These are phyloP conservation scores for Phymastichus coffea DNA, from an alignment of 1,140 invertebrate genomes.

Conservation along the genomic window DNA sequence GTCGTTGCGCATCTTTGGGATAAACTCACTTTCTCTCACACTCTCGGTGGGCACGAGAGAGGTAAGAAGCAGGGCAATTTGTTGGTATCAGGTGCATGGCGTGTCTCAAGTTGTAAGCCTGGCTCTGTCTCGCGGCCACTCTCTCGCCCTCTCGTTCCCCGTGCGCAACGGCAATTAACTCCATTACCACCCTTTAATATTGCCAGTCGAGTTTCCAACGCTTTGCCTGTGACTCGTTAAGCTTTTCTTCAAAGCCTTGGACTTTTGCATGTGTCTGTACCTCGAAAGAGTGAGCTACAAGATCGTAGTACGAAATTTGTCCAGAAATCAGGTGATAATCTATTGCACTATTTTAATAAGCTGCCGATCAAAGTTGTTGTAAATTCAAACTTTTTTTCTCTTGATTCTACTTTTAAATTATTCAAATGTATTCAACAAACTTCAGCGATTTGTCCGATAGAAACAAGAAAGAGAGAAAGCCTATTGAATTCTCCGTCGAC, in stretches of 20 bases:
- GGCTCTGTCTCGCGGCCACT: slow-evolving; percentile 32
- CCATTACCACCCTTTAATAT: slow-evolving; percentile 56
- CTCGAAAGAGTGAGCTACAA: not conserved
- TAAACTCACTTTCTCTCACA: too few species aligned
- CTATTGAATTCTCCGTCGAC: too few species aligned
- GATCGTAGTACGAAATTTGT: slow-evolving; percentile 2
- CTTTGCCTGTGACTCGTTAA: slow-evolving; percentile 50
- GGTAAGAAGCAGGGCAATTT: slow-evolving; percentile 45
- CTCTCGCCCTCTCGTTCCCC: slow-evolving; percentile 13
- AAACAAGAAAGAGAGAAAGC: too few species aligned
- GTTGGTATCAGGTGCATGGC: slow-evolving; percentile 54
- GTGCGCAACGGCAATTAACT: slow-evolving; percentile 49
- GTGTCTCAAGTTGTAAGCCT: slow-evolving; percentile 54
- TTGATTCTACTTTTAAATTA: too few species aligned
- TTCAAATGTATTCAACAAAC: too few species aligned
- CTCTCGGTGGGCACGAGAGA: slow-evolving; percentile 39
- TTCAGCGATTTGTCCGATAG: too few species aligned
- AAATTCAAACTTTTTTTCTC: too few species aligned
- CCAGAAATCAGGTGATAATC: slow-evolving; percentile 5
- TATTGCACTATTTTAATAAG: too few species aligned
- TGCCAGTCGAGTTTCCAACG: slow-evolving; percentile 38
- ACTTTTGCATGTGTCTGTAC: slow-evolving; percentile 35
- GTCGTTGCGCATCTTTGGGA: slow-evolving; percentile 34
- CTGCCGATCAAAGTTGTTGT: too few species aligned
- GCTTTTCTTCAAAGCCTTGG: slow-evolving; percentile 42